Evolutionary conservation across 2,113 vertebrate genomes (phyloP).

Genomic region (Oceanodroma tethys): DNA sequence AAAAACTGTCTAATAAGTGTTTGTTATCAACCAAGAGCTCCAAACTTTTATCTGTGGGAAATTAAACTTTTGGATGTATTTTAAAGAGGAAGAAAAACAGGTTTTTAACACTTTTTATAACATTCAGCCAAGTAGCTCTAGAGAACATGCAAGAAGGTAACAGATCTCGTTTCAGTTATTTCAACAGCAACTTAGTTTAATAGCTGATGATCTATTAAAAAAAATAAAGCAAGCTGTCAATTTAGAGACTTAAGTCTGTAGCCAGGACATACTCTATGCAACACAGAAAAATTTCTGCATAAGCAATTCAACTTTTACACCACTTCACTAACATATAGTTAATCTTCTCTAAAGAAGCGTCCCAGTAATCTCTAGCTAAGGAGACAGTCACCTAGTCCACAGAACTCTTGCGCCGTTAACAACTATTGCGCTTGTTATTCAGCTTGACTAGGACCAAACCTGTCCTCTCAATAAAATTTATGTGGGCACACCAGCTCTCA

Average conservation of each 20-base stretch:
- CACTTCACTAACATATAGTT: neutral
- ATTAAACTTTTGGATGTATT: too few species aligned
- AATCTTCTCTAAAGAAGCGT: neutral
- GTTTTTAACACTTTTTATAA: neutral
- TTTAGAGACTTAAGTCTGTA: neutral
- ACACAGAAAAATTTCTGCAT: neutral
- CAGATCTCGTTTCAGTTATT: neutral
- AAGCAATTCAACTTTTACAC: neutral
- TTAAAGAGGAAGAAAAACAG: neutral
- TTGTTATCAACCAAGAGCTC: neutral
- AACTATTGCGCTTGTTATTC: neutral
- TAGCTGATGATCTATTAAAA: neutral
- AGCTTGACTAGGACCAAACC: too few species aligned
- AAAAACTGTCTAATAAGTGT: neutral
- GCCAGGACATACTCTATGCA: neutral
- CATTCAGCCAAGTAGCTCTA: neutral
- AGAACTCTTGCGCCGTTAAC: neutral
- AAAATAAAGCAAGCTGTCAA: rapidly evolving
- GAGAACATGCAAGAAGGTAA: neutral
- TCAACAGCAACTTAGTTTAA: neutral
- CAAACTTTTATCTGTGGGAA: neutral
- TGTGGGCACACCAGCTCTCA: neutral
- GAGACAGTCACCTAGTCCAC: neutral
- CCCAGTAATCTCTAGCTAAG: neutral
- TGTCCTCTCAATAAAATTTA: neutral